Percentiles rank a stretch among this genome's conserved stretches.
Evolutionary conservation across 2,113 vertebrate genomes (phyloP).

Genomic region (Pachyramphus minor): DNA sequence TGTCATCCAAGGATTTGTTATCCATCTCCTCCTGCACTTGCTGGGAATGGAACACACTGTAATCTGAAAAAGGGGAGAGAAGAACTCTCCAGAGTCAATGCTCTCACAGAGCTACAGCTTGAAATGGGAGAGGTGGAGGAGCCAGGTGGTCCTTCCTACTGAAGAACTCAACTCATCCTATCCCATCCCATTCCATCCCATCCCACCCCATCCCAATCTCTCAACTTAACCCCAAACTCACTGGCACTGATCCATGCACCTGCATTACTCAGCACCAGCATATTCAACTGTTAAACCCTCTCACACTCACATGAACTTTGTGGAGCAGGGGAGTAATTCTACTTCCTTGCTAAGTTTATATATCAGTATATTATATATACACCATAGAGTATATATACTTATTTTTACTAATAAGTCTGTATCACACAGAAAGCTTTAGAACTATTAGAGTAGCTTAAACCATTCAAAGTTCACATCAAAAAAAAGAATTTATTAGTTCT

Average conservation of each 20-base stretch:
- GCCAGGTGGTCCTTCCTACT: not conserved
- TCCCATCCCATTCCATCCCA: not conserved
- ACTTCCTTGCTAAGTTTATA: not conserved
- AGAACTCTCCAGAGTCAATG: accelerated
- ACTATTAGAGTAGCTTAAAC: not conserved
- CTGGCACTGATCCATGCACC: too few relatives aligned
- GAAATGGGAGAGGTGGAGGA: not conserved
- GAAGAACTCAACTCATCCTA: not conserved
- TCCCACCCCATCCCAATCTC: not conserved
- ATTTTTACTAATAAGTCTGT: not conserved
- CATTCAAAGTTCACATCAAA: not conserved
- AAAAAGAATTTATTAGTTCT: not conserved
- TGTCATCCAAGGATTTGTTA: slow-evolving; percentile 76
- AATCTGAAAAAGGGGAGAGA: slow-evolving; percentile 76
- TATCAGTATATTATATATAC: accelerated
- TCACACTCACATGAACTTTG: not conserved
- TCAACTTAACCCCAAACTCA: not conserved
- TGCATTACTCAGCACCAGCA: not conserved
- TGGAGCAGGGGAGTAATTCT: not conserved
- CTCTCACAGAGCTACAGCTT: not conserved
- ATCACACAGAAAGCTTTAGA: not conserved
- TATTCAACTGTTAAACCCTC: not conserved
- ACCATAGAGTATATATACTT: not conserved
- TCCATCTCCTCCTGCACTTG: slow-evolving; percentile 81
- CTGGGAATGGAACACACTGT: slow-evolving; percentile 88